These are phyloP conservation scores for Pampusana beccarii DNA, from an alignment of 2,113 vertebrate genomes.

Conservation along the genomic window DNA sequence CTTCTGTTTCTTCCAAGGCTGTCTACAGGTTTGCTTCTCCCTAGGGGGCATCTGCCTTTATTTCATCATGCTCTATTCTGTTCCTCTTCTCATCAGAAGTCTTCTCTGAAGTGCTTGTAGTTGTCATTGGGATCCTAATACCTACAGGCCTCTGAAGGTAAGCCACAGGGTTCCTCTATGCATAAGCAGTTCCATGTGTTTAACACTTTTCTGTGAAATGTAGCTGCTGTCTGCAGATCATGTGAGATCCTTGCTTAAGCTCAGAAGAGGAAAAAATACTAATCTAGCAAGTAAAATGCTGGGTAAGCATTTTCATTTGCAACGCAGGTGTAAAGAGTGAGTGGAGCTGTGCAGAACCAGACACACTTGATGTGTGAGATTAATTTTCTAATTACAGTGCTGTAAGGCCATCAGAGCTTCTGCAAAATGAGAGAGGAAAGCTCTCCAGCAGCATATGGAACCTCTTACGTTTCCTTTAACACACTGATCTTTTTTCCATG, in stretches of 20 bases:
- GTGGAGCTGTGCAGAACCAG: not conserved
- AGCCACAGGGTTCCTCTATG: not conserved
- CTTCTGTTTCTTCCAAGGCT: not conserved
- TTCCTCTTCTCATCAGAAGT: not conserved
- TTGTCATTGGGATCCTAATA: not conserved
- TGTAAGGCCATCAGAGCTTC: not conserved
- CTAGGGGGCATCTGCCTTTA: not conserved
- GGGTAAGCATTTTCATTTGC: not conserved
- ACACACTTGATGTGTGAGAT: not conserved
- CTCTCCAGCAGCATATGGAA: not conserved
- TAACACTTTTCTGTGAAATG: not conserved
- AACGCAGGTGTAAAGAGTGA: not conserved
- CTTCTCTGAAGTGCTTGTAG: not conserved
- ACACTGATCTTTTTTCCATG: accelerated
- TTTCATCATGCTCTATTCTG: not conserved
- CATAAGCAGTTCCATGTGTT: accelerated
- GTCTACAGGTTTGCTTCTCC: not conserved
- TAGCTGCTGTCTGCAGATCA: not conserved
- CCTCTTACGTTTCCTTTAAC: not conserved
- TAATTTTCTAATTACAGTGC: not conserved
- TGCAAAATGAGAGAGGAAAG: not conserved
- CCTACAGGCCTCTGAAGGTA: not conserved
- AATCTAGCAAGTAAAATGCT: not conserved
- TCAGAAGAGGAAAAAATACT: not conserved
- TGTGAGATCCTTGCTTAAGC: not conserved